Percentiles rank a stretch among this genome's conserved stretches.
Evolutionary conservation across 2,888 invertebrate species (phyloP).

Genomic region (Drosophila limbata): DNA sequence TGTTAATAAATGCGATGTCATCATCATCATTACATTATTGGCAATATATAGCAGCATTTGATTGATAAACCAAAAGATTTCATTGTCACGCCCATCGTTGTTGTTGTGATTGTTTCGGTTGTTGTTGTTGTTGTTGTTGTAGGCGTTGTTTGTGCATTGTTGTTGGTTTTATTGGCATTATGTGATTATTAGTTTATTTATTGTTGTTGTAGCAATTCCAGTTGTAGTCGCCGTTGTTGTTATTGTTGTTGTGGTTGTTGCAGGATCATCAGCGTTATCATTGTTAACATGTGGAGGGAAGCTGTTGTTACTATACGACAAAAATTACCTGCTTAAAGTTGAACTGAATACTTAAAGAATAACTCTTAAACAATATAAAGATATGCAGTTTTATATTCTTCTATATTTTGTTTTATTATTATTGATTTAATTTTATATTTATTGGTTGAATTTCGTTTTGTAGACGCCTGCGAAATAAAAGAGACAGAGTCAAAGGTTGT

Average conservation of each 20-base stretch:
- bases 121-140: slow-evolving; percentile 27
- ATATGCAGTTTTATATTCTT: slow-evolving; percentile 70
- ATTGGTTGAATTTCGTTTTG: slow-evolving; percentile 20
- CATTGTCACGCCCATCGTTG: slow-evolving; percentile 63
- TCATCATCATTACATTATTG: slow-evolving; percentile 80
- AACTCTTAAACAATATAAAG: slow-evolving; percentile 63
- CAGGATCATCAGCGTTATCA: slow-evolving; percentile 29
- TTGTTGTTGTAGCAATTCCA: slow-evolving; percentile 16
- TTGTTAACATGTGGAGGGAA: slow-evolving; percentile 75
- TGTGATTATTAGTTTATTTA: slow-evolving; percentile 35
- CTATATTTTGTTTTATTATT: slow-evolving; percentile 26
- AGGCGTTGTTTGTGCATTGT: slow-evolving; percentile 29
- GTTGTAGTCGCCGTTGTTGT: slow-evolving; percentile 23
- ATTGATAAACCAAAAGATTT: slow-evolving; percentile 53
- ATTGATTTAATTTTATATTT: slow-evolving; percentile 52
- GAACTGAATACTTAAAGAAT: slow-evolving; percentile 67
- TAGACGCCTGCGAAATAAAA: slow-evolving; percentile 56
- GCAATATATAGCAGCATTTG: slow-evolving; percentile 73
- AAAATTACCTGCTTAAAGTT: slow-evolving; percentile 74
- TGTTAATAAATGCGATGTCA: slow-evolving; percentile 85
- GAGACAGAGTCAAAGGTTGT: slow-evolving; percentile 32
- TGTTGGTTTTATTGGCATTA: slow-evolving; percentile 37
- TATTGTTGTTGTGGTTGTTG: slow-evolving; percentile 25
- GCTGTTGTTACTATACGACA: slow-evolving; percentile 75
- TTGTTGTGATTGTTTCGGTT: slow-evolving; percentile 25